Evolutionary conservation across 2,888 invertebrate genomes (phyloP), one percentile per base, ranked within the genome.

Genomic region (Laothoe populi): DNA sequence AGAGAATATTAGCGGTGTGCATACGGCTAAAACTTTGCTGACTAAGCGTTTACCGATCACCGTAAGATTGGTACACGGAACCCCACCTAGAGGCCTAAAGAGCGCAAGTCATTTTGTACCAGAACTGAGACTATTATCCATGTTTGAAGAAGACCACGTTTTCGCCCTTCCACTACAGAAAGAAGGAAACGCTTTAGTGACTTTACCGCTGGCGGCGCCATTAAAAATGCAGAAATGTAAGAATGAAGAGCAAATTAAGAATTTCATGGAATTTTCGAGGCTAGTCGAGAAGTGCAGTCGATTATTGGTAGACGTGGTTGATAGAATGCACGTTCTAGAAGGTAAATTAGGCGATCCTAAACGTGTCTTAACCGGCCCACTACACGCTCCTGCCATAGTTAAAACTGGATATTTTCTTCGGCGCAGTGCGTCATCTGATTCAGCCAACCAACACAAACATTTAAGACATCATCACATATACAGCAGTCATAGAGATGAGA

Each of bases 1-100:
- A 86, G 98, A 98, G 78, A 98, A 98, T 89, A 98, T 99, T 69
- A 97, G 98, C 81, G 98, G 98, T 23, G 98, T 98, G 19, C 98
- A 99, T 86, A 97, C 97, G 68, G 97, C 98, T 16, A 95, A 96
- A 80, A 98, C 97, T 77, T 93, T 99, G 70, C 90, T 98, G 62
- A 95, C 96, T 70, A 99, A 98, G 87, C 94, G 98, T 70, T 94
- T 99, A 90, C 99, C 99, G 31, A 94, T 99, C 70, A 98, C 98
- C 69, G 98, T 99, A 16, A 95, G 98, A 78, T 93, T 98, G 77
- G 98, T 98, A 4, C 97, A 98, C 79, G 98, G 98, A 35, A 96
- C 96, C 60, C 96, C 97, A 44, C 98, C 98, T 0, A 94, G 97
- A 82, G 97, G 97, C 0, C 88, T 97, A 19, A 97, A 97, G 84